Evolutionary conservation across 2,797 vertebrate genomes (phyloP).

Genomic region (Thunnus albacares): DNA sequence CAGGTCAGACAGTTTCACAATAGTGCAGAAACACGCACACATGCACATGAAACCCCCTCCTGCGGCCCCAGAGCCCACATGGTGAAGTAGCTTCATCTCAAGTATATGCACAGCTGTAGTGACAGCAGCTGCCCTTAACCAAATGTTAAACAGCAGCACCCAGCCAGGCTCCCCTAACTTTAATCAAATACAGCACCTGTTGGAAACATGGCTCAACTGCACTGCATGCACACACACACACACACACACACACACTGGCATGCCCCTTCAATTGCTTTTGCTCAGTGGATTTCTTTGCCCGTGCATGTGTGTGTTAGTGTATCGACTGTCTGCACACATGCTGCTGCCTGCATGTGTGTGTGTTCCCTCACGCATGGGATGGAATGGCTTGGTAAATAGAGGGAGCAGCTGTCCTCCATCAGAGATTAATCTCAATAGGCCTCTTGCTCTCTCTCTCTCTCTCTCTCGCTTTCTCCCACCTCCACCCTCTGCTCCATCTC

Average conservation of each 20-base stretch:
- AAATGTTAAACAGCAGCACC: constrained; percentile 77
- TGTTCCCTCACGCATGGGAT: constrained; percentile 44
- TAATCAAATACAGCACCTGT: constrained; percentile 81
- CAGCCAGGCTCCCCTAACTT: constrained; percentile 59
- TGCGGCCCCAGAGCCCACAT: constrained; percentile 50
- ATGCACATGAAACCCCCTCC: constrained; percentile 24
- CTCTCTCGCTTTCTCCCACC: constrained; percentile 26
- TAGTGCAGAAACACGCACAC: constrained; percentile 9
- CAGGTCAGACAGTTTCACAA: constrained; percentile 21
- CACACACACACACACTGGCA: constrained; percentile 26
- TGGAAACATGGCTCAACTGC: constrained; percentile 64
- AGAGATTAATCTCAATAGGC: constrained; percentile 47
- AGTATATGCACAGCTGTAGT: constrained; percentile 77
- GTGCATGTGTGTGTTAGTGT: constrained; percentile 24
- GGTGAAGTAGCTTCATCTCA: constrained; percentile 51
- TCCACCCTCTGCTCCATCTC: constrained; percentile 21
- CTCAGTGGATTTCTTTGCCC: constrained; percentile 46
- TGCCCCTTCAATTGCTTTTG: constrained; percentile 15
- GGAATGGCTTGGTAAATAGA: constrained; percentile 65
- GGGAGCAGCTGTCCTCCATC: constrained; percentile 75
- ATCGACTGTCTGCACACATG: constrained; percentile 11
- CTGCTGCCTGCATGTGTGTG: constrained; percentile 22
- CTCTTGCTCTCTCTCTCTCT: constrained; percentile 16
- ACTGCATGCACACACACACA: constrained; percentile 7
- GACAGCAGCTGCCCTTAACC: constrained; percentile 76